Evolutionary conservation across 2,888 invertebrate species (phyloP).

Genomic region (Polyommatus icarus): DNA sequence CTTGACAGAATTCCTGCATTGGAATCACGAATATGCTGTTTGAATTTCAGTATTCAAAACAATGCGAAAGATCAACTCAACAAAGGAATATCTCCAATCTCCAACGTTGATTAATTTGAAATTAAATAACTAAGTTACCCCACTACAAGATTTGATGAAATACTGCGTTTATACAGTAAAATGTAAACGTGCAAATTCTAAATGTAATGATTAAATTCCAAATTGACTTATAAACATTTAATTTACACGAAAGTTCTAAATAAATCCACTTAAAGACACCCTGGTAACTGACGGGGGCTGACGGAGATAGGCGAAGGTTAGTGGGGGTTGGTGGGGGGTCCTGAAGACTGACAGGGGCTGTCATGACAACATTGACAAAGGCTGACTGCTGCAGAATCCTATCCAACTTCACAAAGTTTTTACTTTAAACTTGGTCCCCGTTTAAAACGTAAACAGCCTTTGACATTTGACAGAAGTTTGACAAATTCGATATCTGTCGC

Average conservation of each 20-base stretch:
- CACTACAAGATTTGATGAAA: too few species aligned
- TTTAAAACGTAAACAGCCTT: not conserved
- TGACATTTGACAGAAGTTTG: not conserved
- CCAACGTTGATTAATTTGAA: too few species aligned
- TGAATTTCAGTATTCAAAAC: too few species aligned
- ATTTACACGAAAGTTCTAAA: not conserved
- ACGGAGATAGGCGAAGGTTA: not conserved
- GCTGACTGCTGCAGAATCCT: not conserved
- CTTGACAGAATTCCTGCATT: too few species aligned
- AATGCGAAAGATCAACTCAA: too few species aligned
- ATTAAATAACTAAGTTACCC: too few species aligned
- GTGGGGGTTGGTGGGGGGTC: too few species aligned
- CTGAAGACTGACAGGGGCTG: not conserved
- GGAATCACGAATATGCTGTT: too few species aligned
- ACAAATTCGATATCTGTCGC: not conserved
- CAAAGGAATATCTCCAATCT: too few species aligned
- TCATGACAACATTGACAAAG: not conserved
- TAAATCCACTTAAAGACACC: not conserved
- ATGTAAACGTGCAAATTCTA: too few species aligned
- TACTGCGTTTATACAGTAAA: too few species aligned
- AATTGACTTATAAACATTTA: not conserved
- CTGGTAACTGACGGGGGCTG: not conserved
- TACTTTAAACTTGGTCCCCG: not conserved
- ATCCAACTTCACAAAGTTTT: not conserved
- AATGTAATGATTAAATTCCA: too few species aligned